Conservation (phyloP, 2,797 vertebrate genomes). For the Pitangus sulphuratus region DNA sequence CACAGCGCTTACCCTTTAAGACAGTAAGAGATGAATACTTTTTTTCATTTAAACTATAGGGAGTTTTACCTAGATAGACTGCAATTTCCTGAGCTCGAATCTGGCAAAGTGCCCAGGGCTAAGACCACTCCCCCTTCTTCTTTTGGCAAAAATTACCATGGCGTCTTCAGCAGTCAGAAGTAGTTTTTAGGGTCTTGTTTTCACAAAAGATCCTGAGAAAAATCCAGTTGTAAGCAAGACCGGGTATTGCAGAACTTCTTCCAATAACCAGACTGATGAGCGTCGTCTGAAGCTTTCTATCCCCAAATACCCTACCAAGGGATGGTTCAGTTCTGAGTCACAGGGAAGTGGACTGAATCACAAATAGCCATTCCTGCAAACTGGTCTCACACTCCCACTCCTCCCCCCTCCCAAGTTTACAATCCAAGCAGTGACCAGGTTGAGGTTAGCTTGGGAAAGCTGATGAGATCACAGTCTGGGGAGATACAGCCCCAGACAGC, state of each 20-base stretch:
- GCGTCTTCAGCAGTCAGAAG: conserved; percentile 27
- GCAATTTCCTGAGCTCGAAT: conserved; percentile 60
- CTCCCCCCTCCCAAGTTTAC: neutral
- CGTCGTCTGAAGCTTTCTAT: neutral
- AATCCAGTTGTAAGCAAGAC: neutral
- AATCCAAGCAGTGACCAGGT: conserved; percentile 42
- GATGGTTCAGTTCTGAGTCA: conserved; percentile 50
- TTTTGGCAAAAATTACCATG: conserved; percentile 43
- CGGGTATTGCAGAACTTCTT: neutral
- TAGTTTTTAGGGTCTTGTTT: neutral
- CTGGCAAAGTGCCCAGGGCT: conserved; percentile 43
- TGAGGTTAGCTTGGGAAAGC: conserved; percentile 56
- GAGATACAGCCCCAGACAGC: conserved; percentile 30
- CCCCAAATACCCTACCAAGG: conserved; percentile 1
- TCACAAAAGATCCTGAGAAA: conserved; percentile 24
- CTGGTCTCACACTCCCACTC: neutral
- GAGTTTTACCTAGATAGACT: conserved; percentile 68
- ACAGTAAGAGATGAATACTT: conserved; percentile 61
- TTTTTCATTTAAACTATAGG: conserved; percentile 63
- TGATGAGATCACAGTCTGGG: conserved; percentile 61
- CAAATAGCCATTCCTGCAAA: conserved; percentile 15
- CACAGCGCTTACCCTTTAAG: conserved; percentile 23
- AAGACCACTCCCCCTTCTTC: conserved; percentile 33
- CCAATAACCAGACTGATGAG: neutral
- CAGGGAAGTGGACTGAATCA: conserved; percentile 29